phyloP scores from a whole-genome alignment of 2,113 vertebrate species.

The Pitta sordida region DNA sequence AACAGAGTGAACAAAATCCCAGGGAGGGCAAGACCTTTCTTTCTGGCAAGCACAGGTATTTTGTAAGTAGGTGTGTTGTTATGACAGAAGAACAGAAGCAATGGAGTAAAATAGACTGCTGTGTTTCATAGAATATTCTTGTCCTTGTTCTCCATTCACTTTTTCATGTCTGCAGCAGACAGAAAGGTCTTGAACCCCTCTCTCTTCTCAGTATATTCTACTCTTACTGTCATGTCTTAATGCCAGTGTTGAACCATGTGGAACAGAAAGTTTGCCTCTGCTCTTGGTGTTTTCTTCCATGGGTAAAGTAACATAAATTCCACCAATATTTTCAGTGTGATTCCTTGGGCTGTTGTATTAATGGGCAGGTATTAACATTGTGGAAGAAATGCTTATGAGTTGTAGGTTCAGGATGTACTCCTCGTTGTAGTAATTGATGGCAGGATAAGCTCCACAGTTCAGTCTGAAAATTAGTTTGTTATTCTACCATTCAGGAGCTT shows the following conservation, averaged over 20 bases:
- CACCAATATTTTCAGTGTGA: background rate
- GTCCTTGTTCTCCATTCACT: background rate
- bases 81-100: background rate
- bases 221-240: background rate
- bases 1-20: background rate
- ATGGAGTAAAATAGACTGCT: background rate
- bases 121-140: background rate
- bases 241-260: background rate
- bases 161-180: background rate
- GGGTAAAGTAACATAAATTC: background rate
- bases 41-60: background rate
- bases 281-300: background rate
- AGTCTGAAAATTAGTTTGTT: background rate
- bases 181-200: background rate
- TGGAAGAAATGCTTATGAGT: background rate
- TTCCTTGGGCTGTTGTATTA: background rate
- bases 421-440: background rate
- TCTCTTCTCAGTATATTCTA: background rate
- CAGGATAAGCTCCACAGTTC: background rate
- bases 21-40: background rate
- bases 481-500: background rate
- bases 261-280: background rate
- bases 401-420: background rate
- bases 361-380: background rate
- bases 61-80: background rate